Evolutionary conservation across 2,113 vertebrate genomes (phyloP).

Genomic region (Dicentrarchus labrax): DNA sequence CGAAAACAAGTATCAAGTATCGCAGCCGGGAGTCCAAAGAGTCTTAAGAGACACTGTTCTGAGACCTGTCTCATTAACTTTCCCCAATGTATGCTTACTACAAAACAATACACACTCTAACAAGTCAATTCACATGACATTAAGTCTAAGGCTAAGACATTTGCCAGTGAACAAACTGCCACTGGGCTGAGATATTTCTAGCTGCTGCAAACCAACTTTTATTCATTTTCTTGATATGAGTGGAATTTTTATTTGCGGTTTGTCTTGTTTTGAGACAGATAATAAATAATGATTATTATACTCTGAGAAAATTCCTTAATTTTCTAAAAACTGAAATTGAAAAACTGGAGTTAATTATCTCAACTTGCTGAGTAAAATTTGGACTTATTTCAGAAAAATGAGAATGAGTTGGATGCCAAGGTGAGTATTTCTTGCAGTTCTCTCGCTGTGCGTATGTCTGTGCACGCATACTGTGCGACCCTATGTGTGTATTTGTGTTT

Average conservation of each 20-base stretch:
- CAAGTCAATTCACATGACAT: slow-evolving; percentile 17
- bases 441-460: background rate
- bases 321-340: slow-evolving; percentile 30
- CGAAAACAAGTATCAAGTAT: slow-evolving; percentile 86
- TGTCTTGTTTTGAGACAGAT: slow-evolving; percentile 31
- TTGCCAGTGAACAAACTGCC: slow-evolving; percentile 35
- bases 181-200: slow-evolving; percentile 29
- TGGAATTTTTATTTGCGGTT: slow-evolving; percentile 38
- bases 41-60: slow-evolving; percentile 65
- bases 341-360: slow-evolving; percentile 43
- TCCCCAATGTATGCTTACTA: slow-evolving; percentile 43
- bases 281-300: too few relatives aligned
- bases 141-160: background rate
- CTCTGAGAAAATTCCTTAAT: slow-evolving; percentile 39
- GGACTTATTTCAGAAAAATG: slow-evolving; percentile 3
- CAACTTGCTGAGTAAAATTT: background rate
- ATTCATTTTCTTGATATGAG: slow-evolving; percentile 30
- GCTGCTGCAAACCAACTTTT: slow-evolving; percentile 31
- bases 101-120: slow-evolving; percentile 14
- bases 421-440: background rate
- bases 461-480: slow-evolving; percentile 1
- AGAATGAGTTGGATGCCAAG: background rate
- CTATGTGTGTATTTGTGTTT: slow-evolving; percentile 14
- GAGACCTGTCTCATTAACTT: slow-evolving; percentile 70
- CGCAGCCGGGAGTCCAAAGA: slow-evolving; percentile 58